Evolutionary conservation across 35 echinoderm and acorn worm genomes (phyloP).

Genomic region (Stichopus chloronotus): DNA sequence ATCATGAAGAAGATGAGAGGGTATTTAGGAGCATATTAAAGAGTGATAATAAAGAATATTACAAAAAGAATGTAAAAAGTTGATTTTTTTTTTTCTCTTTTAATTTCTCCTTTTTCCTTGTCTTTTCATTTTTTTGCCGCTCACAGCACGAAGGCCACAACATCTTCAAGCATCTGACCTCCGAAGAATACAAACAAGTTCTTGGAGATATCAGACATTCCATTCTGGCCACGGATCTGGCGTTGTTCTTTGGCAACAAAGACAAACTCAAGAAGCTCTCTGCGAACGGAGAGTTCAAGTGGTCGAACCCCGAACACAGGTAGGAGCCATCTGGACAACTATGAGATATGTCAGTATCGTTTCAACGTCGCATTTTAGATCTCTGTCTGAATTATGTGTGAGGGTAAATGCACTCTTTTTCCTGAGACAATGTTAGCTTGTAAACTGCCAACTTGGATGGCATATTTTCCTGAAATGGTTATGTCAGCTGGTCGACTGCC

Average conservation of each 20-base stretch:
- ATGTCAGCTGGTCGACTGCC: too few species aligned
- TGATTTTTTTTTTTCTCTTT: background rate
- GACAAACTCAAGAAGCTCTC: constrained; percentile 84
- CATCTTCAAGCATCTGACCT: constrained; percentile 94
- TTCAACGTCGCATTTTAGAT: too few species aligned
- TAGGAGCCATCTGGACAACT: background rate
- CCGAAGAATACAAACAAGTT: constrained; percentile 93
- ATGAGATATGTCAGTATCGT: too few species aligned
- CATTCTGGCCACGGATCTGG: constrained; percentile 94
- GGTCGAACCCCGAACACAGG: constrained; percentile 91
- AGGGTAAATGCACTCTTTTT: too few species aligned
- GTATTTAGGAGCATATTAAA: too few species aligned
- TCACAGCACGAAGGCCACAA: constrained; percentile 94
- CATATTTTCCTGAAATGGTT: too few species aligned
- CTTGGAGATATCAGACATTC: constrained; percentile 91
- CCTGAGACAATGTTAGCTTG: too few species aligned
- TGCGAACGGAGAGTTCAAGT: constrained; percentile 71
- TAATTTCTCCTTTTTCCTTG: background rate
- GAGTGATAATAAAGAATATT: too few species aligned
- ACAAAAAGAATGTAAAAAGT: too few species aligned
- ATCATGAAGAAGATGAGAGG: too few species aligned
- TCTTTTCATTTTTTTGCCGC: background rate
- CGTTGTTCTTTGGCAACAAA: constrained; percentile 97
- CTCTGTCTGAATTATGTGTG: too few species aligned
- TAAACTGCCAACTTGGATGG: too few species aligned